Evolutionary conservation across 2,797 vertebrate genomes (phyloP), one percentile per base, ranked within the genome.

Genomic region (Pseudotriccus pelzelni): DNA sequence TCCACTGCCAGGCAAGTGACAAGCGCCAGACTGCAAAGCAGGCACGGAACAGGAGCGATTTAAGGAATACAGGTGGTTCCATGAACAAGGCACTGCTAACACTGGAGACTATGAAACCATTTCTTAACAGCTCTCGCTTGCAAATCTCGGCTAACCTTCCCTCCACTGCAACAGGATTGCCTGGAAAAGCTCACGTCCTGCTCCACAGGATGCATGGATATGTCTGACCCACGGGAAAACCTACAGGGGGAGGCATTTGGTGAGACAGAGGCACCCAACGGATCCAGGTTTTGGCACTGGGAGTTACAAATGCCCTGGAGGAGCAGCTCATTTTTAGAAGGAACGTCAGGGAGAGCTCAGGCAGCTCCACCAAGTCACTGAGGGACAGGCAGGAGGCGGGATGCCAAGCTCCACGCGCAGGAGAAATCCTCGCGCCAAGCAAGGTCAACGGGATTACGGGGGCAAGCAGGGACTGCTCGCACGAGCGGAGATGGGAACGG

Each of bases 231-330:
- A 20, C 0, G 32, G 53, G 56, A 82, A 85, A 64, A 27, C 23
- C 15, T 1, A 21, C 1, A 1, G 21, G 52, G 32, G 20, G 18
- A n/a, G 12, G 37, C 2, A 43, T 28, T 7, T 2, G 36, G n/a
- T 0, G 4, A 72, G 55, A 9, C 68, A n/a, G 32, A 63, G 32
- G 62, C 82, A 25, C 41, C 43, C 66, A 15, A 1, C 0, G 0
- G 32, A 39, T 36, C 32, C 72, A 4, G 49, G 34, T 63, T 79
- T 87, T 83, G 70, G 81, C 55, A 19, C 46, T 1, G 0, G 0
- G 55, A 28, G 23, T 28, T 44, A 47, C 9, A 2, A 67, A 55
- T 0, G 5, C 56, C 87, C 72, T 8, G 43, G 53, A 80, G 69
- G 37, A 77, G 74, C 27, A 39, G 56, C 60, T 84, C 34, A 3